Evolutionary conservation across 2,888 invertebrate species (phyloP).

Genomic region (Chaitophorus viminalis): DNA sequence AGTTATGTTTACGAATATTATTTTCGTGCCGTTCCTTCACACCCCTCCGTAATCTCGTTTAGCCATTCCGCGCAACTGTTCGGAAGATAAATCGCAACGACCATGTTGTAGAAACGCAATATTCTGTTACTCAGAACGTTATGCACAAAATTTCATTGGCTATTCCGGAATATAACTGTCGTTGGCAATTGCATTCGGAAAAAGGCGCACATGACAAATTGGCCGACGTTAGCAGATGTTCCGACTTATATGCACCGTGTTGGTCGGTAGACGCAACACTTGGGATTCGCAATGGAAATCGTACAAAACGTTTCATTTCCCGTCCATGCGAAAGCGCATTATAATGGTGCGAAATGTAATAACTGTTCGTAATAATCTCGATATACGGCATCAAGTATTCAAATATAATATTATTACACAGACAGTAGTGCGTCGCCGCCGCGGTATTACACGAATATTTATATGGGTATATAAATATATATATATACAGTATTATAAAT

Average conservation of each 20-base stretch:
- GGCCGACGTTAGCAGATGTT: conserved; percentile 50
- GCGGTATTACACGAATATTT: no score
- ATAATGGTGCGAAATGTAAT: no score
- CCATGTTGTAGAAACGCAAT: conserved; percentile 41
- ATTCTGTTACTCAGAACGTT: conserved; percentile 51
- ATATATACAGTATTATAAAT: no score
- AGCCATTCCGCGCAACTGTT: conserved; percentile 61
- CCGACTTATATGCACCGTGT: not conserved
- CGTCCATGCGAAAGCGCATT: not conserved
- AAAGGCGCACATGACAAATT: conserved; percentile 36
- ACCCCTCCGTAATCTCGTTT: not conserved
- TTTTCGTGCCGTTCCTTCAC: conserved; percentile 37
- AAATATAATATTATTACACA: no score
- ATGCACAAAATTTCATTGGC: conserved; percentile 56
- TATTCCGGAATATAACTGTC: conserved; percentile 54
- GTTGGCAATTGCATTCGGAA: conserved; percentile 39
- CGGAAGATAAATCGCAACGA: conserved; percentile 60
- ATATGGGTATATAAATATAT: no score
- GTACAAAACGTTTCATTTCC: not conserved
- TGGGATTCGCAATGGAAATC: conserved; percentile 4
- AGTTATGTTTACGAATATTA: conserved; percentile 59
- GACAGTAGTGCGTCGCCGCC: no score
- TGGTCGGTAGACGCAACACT: not conserved
- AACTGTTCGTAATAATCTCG: no score
- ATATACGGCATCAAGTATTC: no score